Conservation (phyloP, 64 coral and sea anemone genomes). For the Montipora foliosa region DNA sequence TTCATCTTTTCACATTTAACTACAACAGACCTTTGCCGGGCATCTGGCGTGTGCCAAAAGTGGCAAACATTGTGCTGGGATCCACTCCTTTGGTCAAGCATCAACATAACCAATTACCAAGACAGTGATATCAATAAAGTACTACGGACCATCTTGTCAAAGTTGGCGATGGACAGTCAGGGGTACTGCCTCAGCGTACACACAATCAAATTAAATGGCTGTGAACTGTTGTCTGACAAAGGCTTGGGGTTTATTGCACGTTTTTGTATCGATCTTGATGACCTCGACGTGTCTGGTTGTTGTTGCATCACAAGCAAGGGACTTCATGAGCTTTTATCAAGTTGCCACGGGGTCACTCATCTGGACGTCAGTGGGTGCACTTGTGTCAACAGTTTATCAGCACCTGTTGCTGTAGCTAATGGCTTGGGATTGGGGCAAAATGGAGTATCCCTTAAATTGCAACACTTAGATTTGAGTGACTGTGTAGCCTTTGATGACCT, state of each 20-base stretch:
- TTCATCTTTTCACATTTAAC: constrained; percentile 85
- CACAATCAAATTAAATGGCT: constrained; percentile 87
- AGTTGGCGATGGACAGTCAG: constrained; percentile 87
- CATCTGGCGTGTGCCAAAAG: constrained; percentile 89
- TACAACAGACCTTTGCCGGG: constrained; percentile 83
- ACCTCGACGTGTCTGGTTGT: constrained; percentile 88
- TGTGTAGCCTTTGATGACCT: constrained; percentile 99
- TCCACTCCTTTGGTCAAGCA: constrained; percentile 84
- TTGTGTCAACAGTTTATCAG: constrained; percentile 88
- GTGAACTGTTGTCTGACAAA: constrained; percentile 96
- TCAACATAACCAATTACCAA: constrained; percentile 87
- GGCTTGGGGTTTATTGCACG: constrained; percentile 85
- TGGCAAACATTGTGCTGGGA: constrained; percentile 98
- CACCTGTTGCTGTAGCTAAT: constrained; percentile 62
- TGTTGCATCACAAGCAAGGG: constrained; percentile 97
- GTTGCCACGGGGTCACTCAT: constrained; percentile 68
- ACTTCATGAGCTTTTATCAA: constrained; percentile 87
- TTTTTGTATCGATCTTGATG: constrained; percentile 93
- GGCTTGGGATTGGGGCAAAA: constrained; percentile 77
- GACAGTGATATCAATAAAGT: constrained; percentile 96
- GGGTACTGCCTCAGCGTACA: constrained; percentile 93
- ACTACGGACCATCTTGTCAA: constrained; percentile 80
- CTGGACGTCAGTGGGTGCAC: constrained; percentile 90
- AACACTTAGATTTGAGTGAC: constrained; percentile 91
- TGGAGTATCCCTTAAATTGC: constrained; percentile 75